These are phyloP conservation scores for Sinosuthora webbiana DNA, from an alignment of 2,113 vertebrate genomes.

Conservation along the genomic window DNA sequence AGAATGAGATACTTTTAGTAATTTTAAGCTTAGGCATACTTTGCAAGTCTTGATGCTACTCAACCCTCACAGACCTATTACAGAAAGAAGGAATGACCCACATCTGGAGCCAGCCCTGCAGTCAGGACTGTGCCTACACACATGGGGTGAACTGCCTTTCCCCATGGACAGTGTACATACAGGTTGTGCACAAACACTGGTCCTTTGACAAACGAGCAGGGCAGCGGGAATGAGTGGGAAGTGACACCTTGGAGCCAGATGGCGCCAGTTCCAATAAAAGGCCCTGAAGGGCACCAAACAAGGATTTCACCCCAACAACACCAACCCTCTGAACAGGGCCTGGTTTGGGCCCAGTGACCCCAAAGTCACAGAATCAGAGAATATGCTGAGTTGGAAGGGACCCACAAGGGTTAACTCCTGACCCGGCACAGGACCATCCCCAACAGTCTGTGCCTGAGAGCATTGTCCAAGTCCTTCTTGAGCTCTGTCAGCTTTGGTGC, in stretches of 20 bases:
- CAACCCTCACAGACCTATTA: not conserved
- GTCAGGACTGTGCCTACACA: too few species aligned
- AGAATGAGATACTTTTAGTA: not conserved
- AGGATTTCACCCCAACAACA: accelerated
- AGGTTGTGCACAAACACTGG: not conserved
- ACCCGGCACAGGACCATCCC: accelerated
- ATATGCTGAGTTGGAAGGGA: not conserved
- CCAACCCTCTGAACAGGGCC: not conserved
- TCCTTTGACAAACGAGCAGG: not conserved
- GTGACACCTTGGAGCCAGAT: too few species aligned
- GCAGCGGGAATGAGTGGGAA: not conserved
- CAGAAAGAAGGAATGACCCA: not conserved
- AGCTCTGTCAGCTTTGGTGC: not conserved
- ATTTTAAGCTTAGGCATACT: not conserved
- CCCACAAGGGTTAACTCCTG: not conserved
- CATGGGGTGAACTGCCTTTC: accelerated
- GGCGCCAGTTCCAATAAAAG: too few species aligned
- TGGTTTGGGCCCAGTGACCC: too few species aligned
- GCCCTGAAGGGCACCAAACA: too few species aligned
- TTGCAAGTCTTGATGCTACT: not conserved
- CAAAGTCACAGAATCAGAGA: not conserved
- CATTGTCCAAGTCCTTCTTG: not conserved
- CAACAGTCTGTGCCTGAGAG: accelerated
- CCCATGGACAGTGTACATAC: too few species aligned
- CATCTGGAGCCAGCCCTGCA: not conserved